Percentiles rank a stretch among this genome's conserved stretches.
Evolutionary conservation across 2,797 vertebrate genomes (phyloP).

Genomic region (Rhincodon typus): DNA sequence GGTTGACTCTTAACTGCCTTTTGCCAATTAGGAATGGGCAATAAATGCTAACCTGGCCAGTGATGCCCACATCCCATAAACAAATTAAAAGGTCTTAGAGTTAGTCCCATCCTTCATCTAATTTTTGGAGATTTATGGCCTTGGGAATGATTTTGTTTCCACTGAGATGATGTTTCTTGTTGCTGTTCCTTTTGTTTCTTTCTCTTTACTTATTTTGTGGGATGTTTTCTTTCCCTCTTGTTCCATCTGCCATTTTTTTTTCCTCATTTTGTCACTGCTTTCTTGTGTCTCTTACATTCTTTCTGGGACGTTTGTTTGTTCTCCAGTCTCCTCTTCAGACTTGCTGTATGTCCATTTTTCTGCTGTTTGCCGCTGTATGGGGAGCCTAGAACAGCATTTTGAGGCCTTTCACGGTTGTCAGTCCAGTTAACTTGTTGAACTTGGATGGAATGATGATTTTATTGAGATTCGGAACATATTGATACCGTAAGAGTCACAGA

Average conservation of each 20-base stretch:
- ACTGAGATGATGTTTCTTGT: neutral
- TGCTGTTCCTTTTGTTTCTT: neutral
- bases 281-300: neutral
- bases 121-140: neutral
- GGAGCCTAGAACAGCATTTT: neutral
- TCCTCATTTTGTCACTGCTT: neutral
- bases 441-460: neutral
- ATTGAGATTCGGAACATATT: neutral
- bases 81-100: no score
- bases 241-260: neutral
- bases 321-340: neutral
- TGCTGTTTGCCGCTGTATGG: neutral
- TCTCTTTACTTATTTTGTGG: neutral
- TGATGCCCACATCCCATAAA: no score
- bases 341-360: neutral
- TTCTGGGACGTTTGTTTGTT: neutral
- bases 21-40: no score
- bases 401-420: neutral
- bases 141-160: neutral
- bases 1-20: no score
- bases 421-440: neutral
- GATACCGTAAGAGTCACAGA: neutral
- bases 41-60: no score
- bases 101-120: neutral
- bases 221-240: neutral